Base-by-base conservation (phyloP, 1,140 invertebrate species). In the Drosophila parabipectinata region DNA sequence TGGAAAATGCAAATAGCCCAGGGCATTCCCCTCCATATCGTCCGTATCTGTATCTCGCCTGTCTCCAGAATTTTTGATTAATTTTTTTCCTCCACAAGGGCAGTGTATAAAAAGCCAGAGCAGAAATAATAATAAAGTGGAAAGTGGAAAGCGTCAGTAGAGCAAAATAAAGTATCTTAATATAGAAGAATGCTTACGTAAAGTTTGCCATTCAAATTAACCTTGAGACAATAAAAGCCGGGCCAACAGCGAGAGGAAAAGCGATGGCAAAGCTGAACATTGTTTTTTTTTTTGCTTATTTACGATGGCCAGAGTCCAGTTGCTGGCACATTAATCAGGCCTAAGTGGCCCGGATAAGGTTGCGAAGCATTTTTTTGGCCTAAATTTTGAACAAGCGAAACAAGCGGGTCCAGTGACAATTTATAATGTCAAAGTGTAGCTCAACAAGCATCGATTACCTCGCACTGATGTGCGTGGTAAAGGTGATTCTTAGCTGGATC, bases 201-300 rank as follows among this genome's bases (percentile, higher is more conserved):
- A 77, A 72, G 84, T 88, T 79, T 64, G 69, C 74, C 66, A 76
- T 88, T 87, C 75, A 87, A 85, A 87, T 87, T 85, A 85, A 82
- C 81, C 81, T 82, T 87, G 81, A 82, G 71, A 87, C 81, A 85
- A 87, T 87, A 87, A 87, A 85, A 74, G 44, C 61, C 41, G 50
- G 41, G 30, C 24, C 39, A 60, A 24, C 3, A 32, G 30, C 3
- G 26, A 5, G 26, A 28, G 26, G 5, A 7, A 7, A 30, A 9
- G 14, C n/a, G 28, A 15, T 28, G 9, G 53, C 18, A 26, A 26
- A 9, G 28, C 39, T 5, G 56, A 15, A 44, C 41, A 44, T 14
- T 44, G 41, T 44, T 44, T 44, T 44, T 44, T 14, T 44, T 50
- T 44, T 5, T 10, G 67, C 54, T 71, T 71, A 71, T 69, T 71